Evolutionary conservation across 2,888 invertebrate species (phyloP).

Genomic region (Gandaritis pyraliata): DNA sequence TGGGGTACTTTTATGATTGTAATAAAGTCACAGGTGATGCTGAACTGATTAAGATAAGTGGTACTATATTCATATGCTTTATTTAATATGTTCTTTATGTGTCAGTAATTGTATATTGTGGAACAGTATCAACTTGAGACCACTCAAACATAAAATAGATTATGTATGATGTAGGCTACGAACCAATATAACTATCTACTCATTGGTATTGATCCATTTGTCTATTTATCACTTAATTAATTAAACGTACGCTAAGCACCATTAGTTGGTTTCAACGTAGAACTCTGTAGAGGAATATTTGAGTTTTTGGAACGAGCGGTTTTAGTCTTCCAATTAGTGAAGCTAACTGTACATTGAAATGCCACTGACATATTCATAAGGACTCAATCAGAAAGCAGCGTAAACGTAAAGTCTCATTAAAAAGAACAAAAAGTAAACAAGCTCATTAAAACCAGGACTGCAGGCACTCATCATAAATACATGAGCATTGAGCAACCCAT

Average conservation of each 20-base stretch:
- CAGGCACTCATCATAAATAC: conserved; percentile 16
- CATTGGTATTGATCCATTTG: no score
- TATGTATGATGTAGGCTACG: conserved; percentile 4
- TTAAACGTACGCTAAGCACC: no score
- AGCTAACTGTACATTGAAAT: no score
- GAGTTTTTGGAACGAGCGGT: no score
- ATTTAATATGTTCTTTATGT: conserved; percentile 6
- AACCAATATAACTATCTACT: neutral
- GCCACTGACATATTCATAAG: no score
- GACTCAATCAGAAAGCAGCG: neutral
- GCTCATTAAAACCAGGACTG: conserved; percentile 20
- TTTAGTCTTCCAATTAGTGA: no score
- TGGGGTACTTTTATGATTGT: conserved; percentile 19
- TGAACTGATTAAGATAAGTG: conserved; percentile 24
- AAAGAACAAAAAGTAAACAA: conserved; percentile 19
- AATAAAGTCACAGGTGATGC: conserved; percentile 28
- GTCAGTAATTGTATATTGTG: neutral
- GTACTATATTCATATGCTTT: conserved; percentile 6
- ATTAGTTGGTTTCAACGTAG: no score
- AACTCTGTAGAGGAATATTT: no score
- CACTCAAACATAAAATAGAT: conserved; percentile 4
- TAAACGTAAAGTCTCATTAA: conserved; percentile 17
- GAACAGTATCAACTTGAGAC: neutral
- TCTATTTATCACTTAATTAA: no score
- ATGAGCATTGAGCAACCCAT: conserved; percentile 20